A percentile compares a stretch with the other conserved stretches of the same genome.
Conservation (phyloP, 64 coral and sea anemone species). For the Montipora capricornis region DNA sequence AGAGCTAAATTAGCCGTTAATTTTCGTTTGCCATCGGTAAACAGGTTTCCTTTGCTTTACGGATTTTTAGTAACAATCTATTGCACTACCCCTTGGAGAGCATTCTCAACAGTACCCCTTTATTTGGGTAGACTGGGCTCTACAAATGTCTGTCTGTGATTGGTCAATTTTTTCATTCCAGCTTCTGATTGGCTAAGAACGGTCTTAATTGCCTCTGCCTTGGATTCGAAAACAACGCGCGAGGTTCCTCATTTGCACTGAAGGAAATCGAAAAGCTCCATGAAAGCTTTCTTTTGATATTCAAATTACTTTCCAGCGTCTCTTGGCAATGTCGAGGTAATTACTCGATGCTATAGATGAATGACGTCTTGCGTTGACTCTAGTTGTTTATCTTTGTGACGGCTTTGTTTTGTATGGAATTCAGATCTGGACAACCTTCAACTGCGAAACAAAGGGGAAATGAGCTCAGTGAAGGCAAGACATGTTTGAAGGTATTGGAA, state of each 20-base stretch:
- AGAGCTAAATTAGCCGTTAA: too few relatives aligned
- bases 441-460: conserved; percentile 14
- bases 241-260: background rate
- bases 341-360: background rate
- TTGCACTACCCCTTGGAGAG: too few relatives aligned
- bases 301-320: conserved; percentile 33
- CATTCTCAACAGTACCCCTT: background rate
- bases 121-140: background rate
- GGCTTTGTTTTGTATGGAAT: background rate
- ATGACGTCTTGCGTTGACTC: conserved; percentile 30
- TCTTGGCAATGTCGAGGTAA: conserved; percentile 42
- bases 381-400: conserved; percentile 27
- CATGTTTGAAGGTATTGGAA: conserved; percentile 44
- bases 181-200: background rate
- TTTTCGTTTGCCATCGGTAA: too few relatives aligned
- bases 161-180: background rate
- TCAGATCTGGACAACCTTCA: conserved; percentile 19
- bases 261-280: background rate
- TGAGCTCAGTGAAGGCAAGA: background rate
- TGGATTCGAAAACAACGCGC: conserved; percentile 36
- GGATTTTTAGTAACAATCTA: too few relatives aligned
- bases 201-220: conserved; percentile 2
- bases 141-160: background rate
- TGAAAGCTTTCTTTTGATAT: conserved; percentile 43
- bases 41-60: too few relatives aligned